A percentile compares a stretch with the other conserved stretches of the same genome.
Conservation (phyloP, 2,113 vertebrate genomes). For the Bostrychus sinensis region DNA sequence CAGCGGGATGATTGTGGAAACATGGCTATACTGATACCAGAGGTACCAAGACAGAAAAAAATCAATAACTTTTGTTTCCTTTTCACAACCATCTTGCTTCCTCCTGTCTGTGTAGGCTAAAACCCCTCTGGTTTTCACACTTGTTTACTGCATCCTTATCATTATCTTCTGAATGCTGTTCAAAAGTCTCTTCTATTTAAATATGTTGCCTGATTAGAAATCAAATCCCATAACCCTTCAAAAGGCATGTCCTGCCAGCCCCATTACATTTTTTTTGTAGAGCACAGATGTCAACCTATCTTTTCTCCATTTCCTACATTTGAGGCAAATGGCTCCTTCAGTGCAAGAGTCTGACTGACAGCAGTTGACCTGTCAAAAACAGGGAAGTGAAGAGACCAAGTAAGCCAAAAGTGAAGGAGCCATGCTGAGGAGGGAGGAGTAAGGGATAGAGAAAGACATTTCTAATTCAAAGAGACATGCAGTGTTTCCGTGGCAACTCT, state of each 20-base stretch:
- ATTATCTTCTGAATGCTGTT: slow-evolving; percentile 59
- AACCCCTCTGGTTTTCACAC: slow-evolving; percentile 44
- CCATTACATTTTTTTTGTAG: slow-evolving; percentile 11
- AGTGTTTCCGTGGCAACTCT: slow-evolving; percentile 85
- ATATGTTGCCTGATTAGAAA: slow-evolving; percentile 41
- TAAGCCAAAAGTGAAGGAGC: slow-evolving; percentile 50
- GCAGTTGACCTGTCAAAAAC: slow-evolving; percentile 74
- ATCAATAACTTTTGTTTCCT: slow-evolving; percentile 62
- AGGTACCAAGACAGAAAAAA: slow-evolving; percentile 49
- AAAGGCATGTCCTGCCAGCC: slow-evolving; percentile 21
- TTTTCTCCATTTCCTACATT: slow-evolving; percentile 28
- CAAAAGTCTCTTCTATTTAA: slow-evolving; percentile 43
- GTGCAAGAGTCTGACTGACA: slow-evolving; percentile 66
- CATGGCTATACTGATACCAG: slow-evolving; percentile 52
- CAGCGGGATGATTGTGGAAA: slow-evolving; percentile 53
- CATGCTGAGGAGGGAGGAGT: slow-evolving; percentile 28
- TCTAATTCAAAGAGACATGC: slow-evolving; percentile 84
- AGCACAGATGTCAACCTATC: slow-evolving; percentile 38
- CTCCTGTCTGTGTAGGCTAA: slow-evolving; percentile 26
- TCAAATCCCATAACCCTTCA: not conserved
- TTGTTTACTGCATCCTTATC: slow-evolving; percentile 45
- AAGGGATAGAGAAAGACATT: slow-evolving; percentile 75
- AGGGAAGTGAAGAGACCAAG: slow-evolving; percentile 44
- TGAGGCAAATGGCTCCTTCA: slow-evolving; percentile 40
- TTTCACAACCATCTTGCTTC: slow-evolving; percentile 52